phyloP scores from a whole-genome alignment of 2,888 invertebrate species.

The Raillietiella orientalis region DNA sequence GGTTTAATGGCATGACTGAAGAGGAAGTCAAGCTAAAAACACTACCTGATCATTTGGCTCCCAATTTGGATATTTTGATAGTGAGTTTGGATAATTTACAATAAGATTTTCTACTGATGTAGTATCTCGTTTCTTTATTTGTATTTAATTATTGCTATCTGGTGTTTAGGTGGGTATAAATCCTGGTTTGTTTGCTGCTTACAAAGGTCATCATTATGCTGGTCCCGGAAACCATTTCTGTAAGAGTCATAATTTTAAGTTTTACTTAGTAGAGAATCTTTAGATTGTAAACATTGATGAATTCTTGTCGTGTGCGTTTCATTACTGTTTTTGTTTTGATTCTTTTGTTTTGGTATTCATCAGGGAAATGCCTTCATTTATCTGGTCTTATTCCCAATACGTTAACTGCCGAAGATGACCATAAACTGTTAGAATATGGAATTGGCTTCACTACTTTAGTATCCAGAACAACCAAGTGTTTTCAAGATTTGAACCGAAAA shows the following conservation, averaged over 20 bases:
- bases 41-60: constrained; percentile 70
- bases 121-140: background rate
- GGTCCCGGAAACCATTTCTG: constrained; percentile 98
- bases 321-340: background rate
- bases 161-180: constrained; percentile 70
- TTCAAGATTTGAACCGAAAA: constrained; percentile 69
- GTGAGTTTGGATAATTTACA: constrained; percentile 27
- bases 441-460: constrained; percentile 98
- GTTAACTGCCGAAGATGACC: constrained; percentile 86
- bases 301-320: no score
- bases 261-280: no score
- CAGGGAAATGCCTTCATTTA: constrained; percentile 74
- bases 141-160: constrained; percentile 6
- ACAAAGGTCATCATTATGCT: constrained; percentile 93
- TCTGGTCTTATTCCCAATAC: constrained; percentile 79
- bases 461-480: constrained; percentile 72
- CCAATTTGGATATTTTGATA: constrained; percentile 88
- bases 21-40: constrained; percentile 77
- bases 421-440: constrained; percentile 61
- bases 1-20: constrained; percentile 84
- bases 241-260: constrained; percentile 19
- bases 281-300: no score
- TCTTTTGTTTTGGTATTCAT: constrained; percentile 5
- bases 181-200: constrained; percentile 85
- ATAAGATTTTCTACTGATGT: background rate